phyloP scores from a whole-genome alignment of 2,797 vertebrate genomes.

The Chaetodon trifasciatus region DNA sequence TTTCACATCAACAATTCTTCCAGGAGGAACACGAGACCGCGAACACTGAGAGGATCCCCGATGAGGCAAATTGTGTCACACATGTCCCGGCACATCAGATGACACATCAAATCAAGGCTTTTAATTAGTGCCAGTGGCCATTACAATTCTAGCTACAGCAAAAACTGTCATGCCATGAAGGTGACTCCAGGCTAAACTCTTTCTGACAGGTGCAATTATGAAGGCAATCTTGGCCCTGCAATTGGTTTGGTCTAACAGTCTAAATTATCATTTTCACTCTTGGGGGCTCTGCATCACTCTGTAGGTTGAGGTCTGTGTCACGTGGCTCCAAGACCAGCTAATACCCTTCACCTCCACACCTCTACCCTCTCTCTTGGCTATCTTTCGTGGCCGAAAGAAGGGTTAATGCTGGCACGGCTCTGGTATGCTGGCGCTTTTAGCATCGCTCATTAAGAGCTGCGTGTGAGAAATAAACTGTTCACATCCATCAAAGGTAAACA shows the following conservation, averaged over 20 bases:
- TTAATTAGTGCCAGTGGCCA: conserved; percentile 68
- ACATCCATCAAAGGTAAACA: conserved; percentile 27
- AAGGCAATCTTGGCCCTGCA: conserved; percentile 48
- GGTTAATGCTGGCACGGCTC: not conserved
- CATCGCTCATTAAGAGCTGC: conserved; percentile 28
- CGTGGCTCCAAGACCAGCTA: conserved; percentile 22
- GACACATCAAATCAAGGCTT: conserved; percentile 66
- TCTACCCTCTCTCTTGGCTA: conserved; percentile 11
- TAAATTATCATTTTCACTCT: conserved; percentile 47
- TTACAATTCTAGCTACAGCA: conserved; percentile 37
- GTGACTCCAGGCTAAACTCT: conserved; percentile 60
- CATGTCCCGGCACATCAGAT: conserved; percentile 56
- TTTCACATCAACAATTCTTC: conserved; percentile 49
- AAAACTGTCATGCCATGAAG: conserved; percentile 45
- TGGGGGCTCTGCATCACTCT: conserved; percentile 13
- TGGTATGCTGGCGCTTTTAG: conserved; percentile 29
- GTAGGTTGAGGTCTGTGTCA: conserved; percentile 3
- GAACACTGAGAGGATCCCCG: conserved; percentile 34
- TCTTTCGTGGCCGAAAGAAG: not conserved
- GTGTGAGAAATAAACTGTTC: conserved; percentile 21
- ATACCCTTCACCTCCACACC: conserved; percentile 33
- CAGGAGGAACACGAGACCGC: conserved; percentile 23
- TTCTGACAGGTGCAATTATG: conserved; percentile 65
- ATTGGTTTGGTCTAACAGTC: conserved; percentile 36
- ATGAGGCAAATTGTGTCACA: conserved; percentile 55